Conservation (phyloP, 1,140 invertebrate species). For the Delia radicum region DNA sequence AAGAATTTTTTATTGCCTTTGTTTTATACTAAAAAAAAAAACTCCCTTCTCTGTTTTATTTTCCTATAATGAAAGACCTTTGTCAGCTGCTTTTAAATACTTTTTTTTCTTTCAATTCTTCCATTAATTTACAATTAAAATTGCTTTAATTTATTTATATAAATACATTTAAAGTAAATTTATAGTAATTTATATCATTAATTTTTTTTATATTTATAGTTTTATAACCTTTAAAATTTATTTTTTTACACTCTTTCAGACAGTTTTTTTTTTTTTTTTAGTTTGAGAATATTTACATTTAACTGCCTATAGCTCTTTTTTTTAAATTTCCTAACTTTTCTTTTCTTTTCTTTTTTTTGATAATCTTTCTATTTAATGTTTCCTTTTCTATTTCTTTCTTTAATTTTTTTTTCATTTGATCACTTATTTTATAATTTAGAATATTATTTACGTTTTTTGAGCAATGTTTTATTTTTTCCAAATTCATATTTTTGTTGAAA, state of each 20-base stretch:
- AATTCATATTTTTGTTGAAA: constrained; percentile 20
- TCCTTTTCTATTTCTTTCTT: not conserved
- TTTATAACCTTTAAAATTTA: too few species aligned
- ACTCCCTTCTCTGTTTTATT: not conserved
- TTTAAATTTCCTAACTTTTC: not conserved
- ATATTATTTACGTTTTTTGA: constrained; percentile 21
- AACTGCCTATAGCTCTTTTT: not conserved
- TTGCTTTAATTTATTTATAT: not conserved
- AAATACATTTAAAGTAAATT: too few species aligned
- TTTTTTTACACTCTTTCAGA: not conserved
- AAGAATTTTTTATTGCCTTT: not conserved
- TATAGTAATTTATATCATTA: too few species aligned
- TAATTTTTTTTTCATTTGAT: constrained; percentile 1
- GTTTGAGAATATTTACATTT: not conserved
- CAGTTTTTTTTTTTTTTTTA: not conserved
- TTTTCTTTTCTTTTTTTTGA: not conserved
- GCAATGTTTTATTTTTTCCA: constrained; percentile 13
- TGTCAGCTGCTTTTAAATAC: not conserved
- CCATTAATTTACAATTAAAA: constrained; percentile 24
- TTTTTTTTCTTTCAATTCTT: constrained; percentile 2
- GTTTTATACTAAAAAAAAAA: not conserved
- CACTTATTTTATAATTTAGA: constrained; percentile 23
- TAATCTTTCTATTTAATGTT: not conserved
- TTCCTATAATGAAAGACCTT: not conserved
- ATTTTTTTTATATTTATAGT: too few species aligned